Evolutionary conservation across 2,797 vertebrate species (phyloP), one percentile per base, ranked within the genome.

Genomic region (Sphaeramia orbicularis): DNA sequence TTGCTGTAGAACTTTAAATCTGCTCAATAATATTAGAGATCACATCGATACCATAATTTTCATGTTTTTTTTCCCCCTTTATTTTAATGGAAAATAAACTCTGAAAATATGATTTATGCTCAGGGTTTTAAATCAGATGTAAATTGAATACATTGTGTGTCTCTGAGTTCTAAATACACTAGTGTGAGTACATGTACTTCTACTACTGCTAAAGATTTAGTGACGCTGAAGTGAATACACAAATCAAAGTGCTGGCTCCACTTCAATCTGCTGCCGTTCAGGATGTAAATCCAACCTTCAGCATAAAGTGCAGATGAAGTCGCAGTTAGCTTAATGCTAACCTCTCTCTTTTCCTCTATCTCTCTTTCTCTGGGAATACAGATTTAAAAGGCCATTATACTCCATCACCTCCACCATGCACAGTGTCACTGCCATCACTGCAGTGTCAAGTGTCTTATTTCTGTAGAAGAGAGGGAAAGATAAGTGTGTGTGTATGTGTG

Each of bases 321-420:
- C 78, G 71, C 60, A 72, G 65, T 73, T 74, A 79, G 76, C 55
- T 77, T 63, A 52, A 78, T 61, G 66, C 90, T 96, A 95, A 97
- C 95, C 95, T 55, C 60, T 59, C 94, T 92, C 88, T 95, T 93
- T 95, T 27, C 48, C 72, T 61, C 74, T 49, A 37, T 77, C 61
- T 91, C 89, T 93, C 90, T 92, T 65, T 77, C 74, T 94, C 76
- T 86, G 81, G 81, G 86, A 94, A 93, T 92, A 89, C 93, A 96
- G 95, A 96, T 97, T 96, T 95, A 95, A 96, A 97, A 96, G 96
- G 95, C 95, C 94, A 96, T 96, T 96, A 96, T 95, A 95, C 91
- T 92, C 91, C 94, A 94, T 95, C 84, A 95, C 95, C 93, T 94
- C 94, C 94, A 92, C 94, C 93, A 92, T 92, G 90, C 93, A 93